Base-by-base conservation (phyloP, 2,888 invertebrate species). In the Leptothorax acervorum region DNA sequence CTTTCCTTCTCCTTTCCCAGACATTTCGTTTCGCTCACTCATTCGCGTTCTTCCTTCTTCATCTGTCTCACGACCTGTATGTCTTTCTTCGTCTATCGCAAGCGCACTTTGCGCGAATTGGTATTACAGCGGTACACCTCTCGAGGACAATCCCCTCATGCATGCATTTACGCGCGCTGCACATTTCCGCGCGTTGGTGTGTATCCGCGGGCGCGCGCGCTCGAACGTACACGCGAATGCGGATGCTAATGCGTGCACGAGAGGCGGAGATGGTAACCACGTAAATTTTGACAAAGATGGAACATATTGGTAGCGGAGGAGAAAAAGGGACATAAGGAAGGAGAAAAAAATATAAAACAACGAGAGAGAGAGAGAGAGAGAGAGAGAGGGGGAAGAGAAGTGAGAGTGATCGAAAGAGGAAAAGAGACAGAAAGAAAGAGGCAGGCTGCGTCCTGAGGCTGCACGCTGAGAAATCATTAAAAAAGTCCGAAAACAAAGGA, bases 401-500 rank as follows among this genome's bases (percentile, higher is more conserved):
- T 18, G 12, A 42, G 73, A 23, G 8, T 8, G 12, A 42, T 5
- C 2, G 53, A 45, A 28, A 55, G 78, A 39, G 28, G 11, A 39
- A 53, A 48, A 60, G 51, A 28, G 12, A 60, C 3, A 63, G 62
- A 62, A 84, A 65, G 84, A 73, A 75, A 73, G 81, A 66, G 86
- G 75, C 82, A 78, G 82, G 84, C 31, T 68, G 18, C 18, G 87
- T 83, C 45, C 81, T 82, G 83, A 82, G 87, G 83, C 86, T 83
- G 87, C 84, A 91, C 92, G 92, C 48, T 91, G 91, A 92, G 92
- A 92, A 94, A 93, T 93, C 93, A 94, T 94, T 92, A 93, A 94
- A 94, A 93, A 93, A 92, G 91, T 91, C 88, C 87, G 92, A 93
- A 94, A 95, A 94, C 94, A 94, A 94, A 94, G 92, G 90, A 91